Evolutionary conservation across 37 sponge, comb jelly and placozoan genomes (phyloP), one percentile per base, ranked within the genome.

Genomic region (Tethya wilhelma): DNA sequence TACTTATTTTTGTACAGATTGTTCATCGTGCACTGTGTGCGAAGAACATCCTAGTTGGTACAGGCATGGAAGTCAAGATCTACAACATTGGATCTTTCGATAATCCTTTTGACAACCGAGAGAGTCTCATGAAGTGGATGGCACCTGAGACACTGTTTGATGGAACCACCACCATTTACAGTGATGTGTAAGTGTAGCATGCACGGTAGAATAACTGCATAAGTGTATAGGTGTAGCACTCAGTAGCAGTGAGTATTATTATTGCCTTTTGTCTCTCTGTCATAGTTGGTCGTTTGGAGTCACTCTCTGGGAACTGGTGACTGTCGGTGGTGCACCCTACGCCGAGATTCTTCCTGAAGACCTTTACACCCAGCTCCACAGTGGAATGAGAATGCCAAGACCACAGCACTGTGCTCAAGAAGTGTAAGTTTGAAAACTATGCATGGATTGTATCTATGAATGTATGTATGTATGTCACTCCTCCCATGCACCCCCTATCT

Each of bases 251-350:
- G 9, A n/a, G 22, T 60, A 8, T n/a, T 49, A 49, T 14, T 49
- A 9, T 49, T 9, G 26, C 9, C 37, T 29, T 8, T 75, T 58
- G 8, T 56, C 41, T 34, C 7, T 4, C 26, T 42, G 4, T 2
- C 29, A 2, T 56, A 88, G 89, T 31, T 84, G 90, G 90, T 78
- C 90, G 1, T 90, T 80, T 92, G 92, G 88, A 19, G 84, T 92
- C 11, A 74, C 84, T 3, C 66, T 87, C 58, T 92, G 92, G 92
- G 92, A 92, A 62, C 46, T 92, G 44, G 84, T 92, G 36, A 92
- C 92, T 17, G 46, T 92, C 1, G 92, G 92, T 9, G 92, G 87
- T 19, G 74, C 79, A 11, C 92, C 92, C 29, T 87, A 87, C 75
- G 44, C 42, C 4, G 82, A 83, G 14, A 68, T 84, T 19, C 41